These are phyloP conservation scores for Hyperopisus bebe DNA, from an alignment of 2,113 vertebrate genomes.

Conservation along the genomic window DNA sequence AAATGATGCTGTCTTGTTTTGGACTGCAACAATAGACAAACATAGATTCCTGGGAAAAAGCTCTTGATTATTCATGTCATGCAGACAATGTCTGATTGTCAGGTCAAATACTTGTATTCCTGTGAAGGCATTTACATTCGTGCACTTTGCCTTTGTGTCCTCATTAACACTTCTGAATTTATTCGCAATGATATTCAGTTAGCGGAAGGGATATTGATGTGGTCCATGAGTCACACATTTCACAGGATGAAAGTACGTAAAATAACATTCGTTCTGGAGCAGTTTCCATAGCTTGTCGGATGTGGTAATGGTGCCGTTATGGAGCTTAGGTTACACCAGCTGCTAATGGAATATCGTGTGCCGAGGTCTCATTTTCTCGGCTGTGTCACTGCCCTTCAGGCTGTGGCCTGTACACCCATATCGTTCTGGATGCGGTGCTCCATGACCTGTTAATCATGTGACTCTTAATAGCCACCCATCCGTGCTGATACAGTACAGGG, in stretches of 20 bases:
- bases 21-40: not conserved
- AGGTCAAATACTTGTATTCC: not conserved
- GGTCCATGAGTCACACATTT: not conserved
- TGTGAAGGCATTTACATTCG: not conserved
- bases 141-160: not conserved
- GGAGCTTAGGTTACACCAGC: not conserved
- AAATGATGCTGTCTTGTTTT: not conserved
- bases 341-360: not conserved
- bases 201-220: not conserved
- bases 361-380: not conserved
- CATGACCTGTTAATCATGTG: not conserved
- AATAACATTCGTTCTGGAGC: not conserved
- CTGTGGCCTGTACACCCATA: not conserved
- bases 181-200: not conserved
- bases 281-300: not conserved
- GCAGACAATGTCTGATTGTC: not conserved
- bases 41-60: not conserved
- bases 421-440: not conserved
- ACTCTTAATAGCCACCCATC: not conserved
- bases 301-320: not conserved
- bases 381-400: not conserved
- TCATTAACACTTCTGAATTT: not conserved
- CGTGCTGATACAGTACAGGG: not conserved
- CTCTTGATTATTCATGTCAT: not conserved
- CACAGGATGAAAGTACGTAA: not conserved